Percentiles rank a stretch among this genome's conserved stretches.
Evolutionary conservation across 2,888 invertebrate genomes (phyloP).

Genomic region (Oeneis ivallda): DNA sequence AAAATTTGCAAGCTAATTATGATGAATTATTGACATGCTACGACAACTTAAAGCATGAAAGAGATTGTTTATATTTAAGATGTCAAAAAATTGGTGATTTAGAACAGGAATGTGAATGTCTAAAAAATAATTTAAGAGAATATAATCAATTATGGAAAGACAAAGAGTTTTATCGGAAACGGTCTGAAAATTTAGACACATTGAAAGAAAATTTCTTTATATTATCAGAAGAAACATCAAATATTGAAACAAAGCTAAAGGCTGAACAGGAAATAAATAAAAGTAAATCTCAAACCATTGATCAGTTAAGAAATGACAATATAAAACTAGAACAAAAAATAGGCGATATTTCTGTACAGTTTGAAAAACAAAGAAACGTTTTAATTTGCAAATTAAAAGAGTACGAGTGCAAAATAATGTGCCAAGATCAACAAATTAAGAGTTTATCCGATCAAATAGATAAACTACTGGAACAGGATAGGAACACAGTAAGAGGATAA

Average conservation of each 20-base stretch:
- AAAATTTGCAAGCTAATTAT: constrained; percentile 65
- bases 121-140: constrained; percentile 60
- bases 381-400: constrained; percentile 77
- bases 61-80: constrained; percentile 53
- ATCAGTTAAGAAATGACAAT: constrained; percentile 62
- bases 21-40: constrained; percentile 66
- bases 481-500: constrained; percentile 49
- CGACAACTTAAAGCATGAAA: constrained; percentile 67
- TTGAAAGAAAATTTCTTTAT: constrained; percentile 69
- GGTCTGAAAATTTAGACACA: constrained; percentile 64
- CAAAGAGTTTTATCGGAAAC: constrained; percentile 67
- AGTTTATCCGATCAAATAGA: constrained; percentile 78
- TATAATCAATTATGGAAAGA: constrained; percentile 69
- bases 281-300: constrained; percentile 59
- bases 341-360: constrained; percentile 55
- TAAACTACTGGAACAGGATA: constrained; percentile 64
- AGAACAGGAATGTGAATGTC: constrained; percentile 58
- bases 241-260: constrained; percentile 64
- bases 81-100: constrained; percentile 62
- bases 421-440: constrained; percentile 82
- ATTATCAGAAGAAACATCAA: constrained; percentile 65
- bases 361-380: constrained; percentile 75
- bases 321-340: constrained; percentile 61
- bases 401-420: constrained; percentile 78
- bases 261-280: constrained; percentile 70